Percentiles rank a stretch among this genome's conserved stretches.
These are phyloP conservation scores for Sinosuthora webbiana DNA, from an alignment of 2,113 vertebrate genomes.

Conservation along the genomic window DNA sequence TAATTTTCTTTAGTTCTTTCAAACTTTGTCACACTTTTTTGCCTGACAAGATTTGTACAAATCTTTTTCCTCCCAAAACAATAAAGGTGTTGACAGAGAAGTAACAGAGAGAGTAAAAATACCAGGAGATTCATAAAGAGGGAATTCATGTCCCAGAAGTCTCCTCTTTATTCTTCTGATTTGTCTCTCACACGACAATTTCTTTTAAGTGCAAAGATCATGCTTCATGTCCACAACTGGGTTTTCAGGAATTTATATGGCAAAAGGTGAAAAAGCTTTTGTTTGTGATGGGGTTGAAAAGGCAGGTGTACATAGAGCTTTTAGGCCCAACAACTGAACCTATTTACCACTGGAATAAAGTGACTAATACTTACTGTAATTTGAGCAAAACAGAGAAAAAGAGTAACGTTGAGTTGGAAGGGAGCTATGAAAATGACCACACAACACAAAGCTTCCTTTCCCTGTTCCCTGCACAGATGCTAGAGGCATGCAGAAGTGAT, in stretches of 20 bases:
- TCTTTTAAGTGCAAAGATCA: neutral
- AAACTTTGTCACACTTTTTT: neutral
- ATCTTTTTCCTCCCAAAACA: neutral
- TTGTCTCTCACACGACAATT: neutral
- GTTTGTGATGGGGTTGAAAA: neutral
- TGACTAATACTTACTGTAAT: neutral
- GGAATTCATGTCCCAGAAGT: neutral
- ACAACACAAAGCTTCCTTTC: neutral
- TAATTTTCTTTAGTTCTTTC: neutral
- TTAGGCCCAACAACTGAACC: neutral
- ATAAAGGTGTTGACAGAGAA: neutral
- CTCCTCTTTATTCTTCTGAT: neutral
- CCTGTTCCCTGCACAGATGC: neutral
- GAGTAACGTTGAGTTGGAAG: accelerated
- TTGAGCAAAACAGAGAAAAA: neutral
- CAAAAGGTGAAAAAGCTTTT: neutral
- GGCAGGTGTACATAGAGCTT: accelerated
- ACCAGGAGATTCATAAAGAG: neutral
- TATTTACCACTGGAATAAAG: neutral
- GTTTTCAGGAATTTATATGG: neutral
- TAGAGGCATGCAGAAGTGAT: neutral
- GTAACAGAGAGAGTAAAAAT: neutral
- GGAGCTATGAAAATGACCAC: neutral
- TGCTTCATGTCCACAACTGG: neutral
- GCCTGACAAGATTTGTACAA: neutral